Base-by-base conservation (phyloP, 2,113 vertebrate genomes). In the Campylorhamphus procurvoides region DNA sequence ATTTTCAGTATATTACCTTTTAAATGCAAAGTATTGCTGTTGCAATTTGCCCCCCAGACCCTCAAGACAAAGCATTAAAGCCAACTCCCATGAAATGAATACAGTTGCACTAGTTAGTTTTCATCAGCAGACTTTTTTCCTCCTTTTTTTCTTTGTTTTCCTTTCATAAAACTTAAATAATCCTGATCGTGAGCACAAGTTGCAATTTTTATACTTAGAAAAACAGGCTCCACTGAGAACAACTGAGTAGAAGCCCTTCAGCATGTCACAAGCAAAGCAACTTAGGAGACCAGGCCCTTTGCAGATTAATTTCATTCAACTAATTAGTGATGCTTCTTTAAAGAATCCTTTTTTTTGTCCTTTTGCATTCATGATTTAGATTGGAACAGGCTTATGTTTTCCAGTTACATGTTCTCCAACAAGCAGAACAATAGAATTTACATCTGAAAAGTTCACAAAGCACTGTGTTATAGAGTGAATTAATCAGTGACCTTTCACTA, bases 381-480 rank as follows among this genome's bases (percentile, higher is more conserved):
- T 76, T 91, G 71, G 77, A 96, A 91, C 79, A 94, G 79, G 77
- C 93, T 93, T 92, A 46, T 94, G 86, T 96, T 97, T 97, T 97
- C 83, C 83, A 96, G 91, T 84, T 96, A 85, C 94, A 90, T 95
- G 96, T 96, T 94, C 83, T 94, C 71, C 91, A 97, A 90, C 91
- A 97, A 93, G 74, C 52, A 5, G 87, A 94, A 96, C 96, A 95
- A 91, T 82, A 92, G 83, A 95, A 96, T 97, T 96, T 97, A 93
- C 95, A 97, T 96, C 89, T 96, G 94, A 97, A 97, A 97, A 95
- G 95, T 96, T 96, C 95, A 93, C 74, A 96, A 94, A 96, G 92
- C 71, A 58, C 71, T 69, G 53, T 85, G 59, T 62, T 82, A 79
- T 69, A 92, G 56, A 97, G 68, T 94, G 94, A 95, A 97, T 96